Evolutionary conservation across 2,888 invertebrate genomes (phyloP).

Genomic region (Ditula angustiorana): DNA sequence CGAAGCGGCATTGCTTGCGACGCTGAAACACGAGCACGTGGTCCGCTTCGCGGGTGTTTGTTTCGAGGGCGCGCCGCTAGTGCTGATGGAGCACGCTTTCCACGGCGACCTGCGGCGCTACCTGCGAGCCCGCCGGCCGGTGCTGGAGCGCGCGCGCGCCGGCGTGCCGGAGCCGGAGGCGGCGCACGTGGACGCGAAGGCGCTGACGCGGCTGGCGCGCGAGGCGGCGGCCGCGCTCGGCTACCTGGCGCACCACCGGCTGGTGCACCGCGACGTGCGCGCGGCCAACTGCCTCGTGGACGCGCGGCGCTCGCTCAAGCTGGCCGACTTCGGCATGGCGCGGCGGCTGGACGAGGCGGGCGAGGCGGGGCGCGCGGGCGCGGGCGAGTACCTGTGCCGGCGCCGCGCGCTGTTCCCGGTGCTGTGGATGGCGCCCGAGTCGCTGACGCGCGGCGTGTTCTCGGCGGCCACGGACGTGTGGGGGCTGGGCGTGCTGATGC

Average conservation of each 20-base stretch:
- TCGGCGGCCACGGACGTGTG: slow-evolving; percentile 94
- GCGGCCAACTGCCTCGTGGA: slow-evolving; percentile 92
- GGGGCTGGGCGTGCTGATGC: slow-evolving; percentile 94
- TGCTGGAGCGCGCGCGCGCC: slow-evolving; percentile 85
- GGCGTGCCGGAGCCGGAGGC: slow-evolving; percentile 85
- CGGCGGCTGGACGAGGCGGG: slow-evolving; percentile 84
- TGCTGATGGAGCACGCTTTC: slow-evolving; percentile 96
- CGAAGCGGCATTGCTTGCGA: slow-evolving; percentile 95
- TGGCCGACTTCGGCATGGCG: slow-evolving; percentile 96
- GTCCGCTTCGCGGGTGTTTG: slow-evolving; percentile 92
- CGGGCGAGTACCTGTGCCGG: slow-evolving; percentile 88
- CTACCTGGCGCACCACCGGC: slow-evolving; percentile 91
- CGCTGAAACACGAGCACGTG: slow-evolving; percentile 94
- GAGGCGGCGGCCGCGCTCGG: slow-evolving; percentile 89
- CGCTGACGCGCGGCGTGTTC: slow-evolving; percentile 91
- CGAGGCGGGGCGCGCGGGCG: slow-evolving; percentile 90
- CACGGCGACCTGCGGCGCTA: slow-evolving; percentile 95
- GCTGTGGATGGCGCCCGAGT: slow-evolving; percentile 97
- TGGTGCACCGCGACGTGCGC: slow-evolving; percentile 94
- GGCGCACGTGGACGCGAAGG: slow-evolving; percentile 89
- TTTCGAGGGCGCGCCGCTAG: slow-evolving; percentile 92
- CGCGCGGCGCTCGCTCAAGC: slow-evolving; percentile 89
- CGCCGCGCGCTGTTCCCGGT: slow-evolving; percentile 94
- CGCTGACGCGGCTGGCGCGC: slow-evolving; percentile 59
- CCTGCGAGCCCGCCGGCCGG: slow-evolving; percentile 88